These are phyloP conservation scores for Callithrix jacchus DNA, from an alignment of 2,113 vertebrate genomes.

Conservation along the genomic window DNA sequence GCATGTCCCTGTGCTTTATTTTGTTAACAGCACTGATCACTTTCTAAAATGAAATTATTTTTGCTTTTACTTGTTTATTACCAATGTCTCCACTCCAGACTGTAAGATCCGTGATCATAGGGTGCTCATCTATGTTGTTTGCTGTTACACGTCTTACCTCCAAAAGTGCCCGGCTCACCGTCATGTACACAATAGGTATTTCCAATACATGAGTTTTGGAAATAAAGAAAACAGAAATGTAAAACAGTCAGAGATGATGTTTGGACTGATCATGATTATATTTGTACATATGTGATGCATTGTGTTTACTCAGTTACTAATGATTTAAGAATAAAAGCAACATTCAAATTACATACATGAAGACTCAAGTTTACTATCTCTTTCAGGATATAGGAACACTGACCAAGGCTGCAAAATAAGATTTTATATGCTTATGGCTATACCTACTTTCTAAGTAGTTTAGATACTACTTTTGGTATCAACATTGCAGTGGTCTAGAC, in stretches of 20 bases:
- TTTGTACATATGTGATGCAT: background rate
- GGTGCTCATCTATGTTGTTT: background rate
- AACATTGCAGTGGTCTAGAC: background rate
- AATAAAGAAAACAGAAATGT: background rate
- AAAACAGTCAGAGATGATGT: background rate
- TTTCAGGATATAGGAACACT: background rate
- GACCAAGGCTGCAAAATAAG: background rate
- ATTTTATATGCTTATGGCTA: background rate
- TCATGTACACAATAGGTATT: background rate
- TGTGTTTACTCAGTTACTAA: slow-evolving; percentile 4
- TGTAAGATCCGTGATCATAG: background rate
- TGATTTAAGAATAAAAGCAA: background rate
- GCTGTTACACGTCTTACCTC: background rate
- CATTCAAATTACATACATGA: background rate
- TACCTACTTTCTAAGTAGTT: background rate
- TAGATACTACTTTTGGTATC: background rate
- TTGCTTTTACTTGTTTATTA: background rate
- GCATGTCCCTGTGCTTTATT: background rate
- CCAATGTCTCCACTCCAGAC: background rate
- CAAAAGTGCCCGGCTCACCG: background rate
- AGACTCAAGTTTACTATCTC: background rate
- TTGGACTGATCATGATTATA: background rate
- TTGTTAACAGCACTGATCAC: background rate
- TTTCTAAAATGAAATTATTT: slow-evolving; percentile 7
- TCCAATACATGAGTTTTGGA: background rate